phyloP scores from a whole-genome alignment of 1,140 invertebrate genomes.

The Tetragnatha versicolor region DNA sequence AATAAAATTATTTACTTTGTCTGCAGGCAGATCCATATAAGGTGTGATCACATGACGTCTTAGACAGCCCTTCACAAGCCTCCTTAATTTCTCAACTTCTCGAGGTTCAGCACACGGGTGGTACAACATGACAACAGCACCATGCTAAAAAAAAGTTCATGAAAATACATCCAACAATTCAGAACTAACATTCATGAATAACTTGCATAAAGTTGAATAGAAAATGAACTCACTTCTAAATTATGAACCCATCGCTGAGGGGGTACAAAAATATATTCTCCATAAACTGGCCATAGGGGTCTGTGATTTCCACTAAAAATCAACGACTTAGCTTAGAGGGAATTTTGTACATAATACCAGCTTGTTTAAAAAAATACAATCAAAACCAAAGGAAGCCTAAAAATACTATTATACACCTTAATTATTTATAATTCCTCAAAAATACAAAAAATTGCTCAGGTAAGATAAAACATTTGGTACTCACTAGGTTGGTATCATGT shows the following conservation, averaged over 20 bases:
- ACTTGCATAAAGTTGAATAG: no score
- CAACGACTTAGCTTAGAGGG: not conserved
- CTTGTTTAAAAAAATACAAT: no score
- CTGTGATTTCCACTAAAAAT: constrained; percentile 78
- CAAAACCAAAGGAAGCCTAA: no score
- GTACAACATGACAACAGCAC: constrained; percentile 83
- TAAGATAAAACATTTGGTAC: constrained; percentile 58
- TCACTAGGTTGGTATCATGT: constrained; percentile 73
- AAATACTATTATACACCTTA: not conserved
- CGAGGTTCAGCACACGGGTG: constrained; percentile 82
- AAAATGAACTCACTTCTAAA: constrained; percentile 71
- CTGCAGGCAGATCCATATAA: constrained; percentile 69
- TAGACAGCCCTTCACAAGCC: constrained; percentile 74
- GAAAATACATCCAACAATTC: not conserved
- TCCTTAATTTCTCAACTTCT: constrained; percentile 72
- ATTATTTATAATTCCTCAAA: not conserved
- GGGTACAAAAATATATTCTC: constrained; percentile 83
- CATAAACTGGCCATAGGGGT: constrained; percentile 81
- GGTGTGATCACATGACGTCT: constrained; percentile 83
- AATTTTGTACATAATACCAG: no score
- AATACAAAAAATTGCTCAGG: not conserved
- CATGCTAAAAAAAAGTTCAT: constrained; percentile 71
- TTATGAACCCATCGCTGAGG: constrained; percentile 84
- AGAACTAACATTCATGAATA: no score
- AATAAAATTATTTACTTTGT: constrained; percentile 72